Conservation (phyloP, 2,888 invertebrate species). For the Heliconius ethilla region DNA sequence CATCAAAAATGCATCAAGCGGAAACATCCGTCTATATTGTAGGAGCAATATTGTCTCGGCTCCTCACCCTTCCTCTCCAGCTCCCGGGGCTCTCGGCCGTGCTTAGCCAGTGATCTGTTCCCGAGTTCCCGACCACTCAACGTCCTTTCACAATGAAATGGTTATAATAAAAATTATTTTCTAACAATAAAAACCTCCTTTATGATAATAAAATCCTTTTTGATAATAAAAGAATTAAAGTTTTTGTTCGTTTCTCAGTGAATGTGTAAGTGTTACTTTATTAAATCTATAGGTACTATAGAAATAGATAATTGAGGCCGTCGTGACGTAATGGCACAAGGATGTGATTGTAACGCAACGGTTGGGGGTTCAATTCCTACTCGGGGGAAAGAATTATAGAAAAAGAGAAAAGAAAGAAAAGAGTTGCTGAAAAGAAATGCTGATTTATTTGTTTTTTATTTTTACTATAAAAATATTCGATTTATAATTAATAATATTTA, state of each 20-base stretch:
- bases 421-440: neutral
- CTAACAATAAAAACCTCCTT: slow-evolving; percentile 28
- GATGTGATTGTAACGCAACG: too few relatives aligned
- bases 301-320: too few relatives aligned
- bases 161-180: slow-evolving; percentile 34
- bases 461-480: too few relatives aligned
- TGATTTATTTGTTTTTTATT: neutral
- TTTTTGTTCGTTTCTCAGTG: slow-evolving; percentile 26
- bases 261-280: neutral
- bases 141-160: slow-evolving; percentile 16
- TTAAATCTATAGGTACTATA: too few relatives aligned
- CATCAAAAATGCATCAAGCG: slow-evolving; percentile 83
- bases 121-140: neutral
- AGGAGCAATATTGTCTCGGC: slow-evolving; percentile 73
- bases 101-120: slow-evolving; percentile 32
- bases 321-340: too few relatives aligned
- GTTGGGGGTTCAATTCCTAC: too few relatives aligned
- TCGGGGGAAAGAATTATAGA: too few relatives aligned
- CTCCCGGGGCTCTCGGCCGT: slow-evolving; percentile 18
- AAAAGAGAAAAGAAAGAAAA: too few relatives aligned
- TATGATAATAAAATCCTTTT: slow-evolving; percentile 16
- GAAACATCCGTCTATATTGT: slow-evolving; percentile 77
- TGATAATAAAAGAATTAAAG: slow-evolving; percentile 25
- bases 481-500: too few relatives aligned
- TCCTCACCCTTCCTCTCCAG: slow-evolving; percentile 24